Evolutionary conservation across 2,888 invertebrate species (phyloP).

Genomic region (Stenolophus ochropezus): DNA sequence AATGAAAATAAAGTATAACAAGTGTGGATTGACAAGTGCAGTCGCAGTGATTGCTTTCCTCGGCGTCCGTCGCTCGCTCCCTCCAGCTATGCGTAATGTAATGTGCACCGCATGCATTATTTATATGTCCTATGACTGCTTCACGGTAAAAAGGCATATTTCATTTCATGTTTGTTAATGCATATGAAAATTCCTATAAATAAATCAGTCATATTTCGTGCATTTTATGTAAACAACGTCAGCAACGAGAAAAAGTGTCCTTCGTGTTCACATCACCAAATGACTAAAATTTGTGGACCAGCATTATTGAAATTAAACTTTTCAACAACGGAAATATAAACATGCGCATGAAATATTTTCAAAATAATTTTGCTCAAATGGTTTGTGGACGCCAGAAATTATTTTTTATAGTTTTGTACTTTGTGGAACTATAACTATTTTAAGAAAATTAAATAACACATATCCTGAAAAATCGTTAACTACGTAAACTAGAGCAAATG

Average conservation of each 20-base stretch:
- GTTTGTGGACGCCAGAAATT: too few species aligned
- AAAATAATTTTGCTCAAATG: too few species aligned
- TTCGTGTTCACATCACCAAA: not conserved
- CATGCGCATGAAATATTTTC: too few species aligned
- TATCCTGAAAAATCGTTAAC: too few species aligned
- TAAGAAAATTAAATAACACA: too few species aligned
- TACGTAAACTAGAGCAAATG: too few species aligned
- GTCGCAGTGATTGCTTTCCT: conserved; percentile 50
- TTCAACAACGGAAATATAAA: too few species aligned
- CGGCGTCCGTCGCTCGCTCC: conserved; percentile 1
- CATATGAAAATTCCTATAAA: conserved; percentile 44
- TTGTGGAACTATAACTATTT: too few species aligned
- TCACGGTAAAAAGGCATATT: conserved; percentile 45
- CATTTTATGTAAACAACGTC: conserved; percentile 34
- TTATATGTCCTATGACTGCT: conserved; percentile 50
- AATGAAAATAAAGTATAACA: conserved; percentile 17
- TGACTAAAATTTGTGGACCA: not conserved
- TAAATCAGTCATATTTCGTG: conserved; percentile 44
- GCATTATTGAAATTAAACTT: not conserved
- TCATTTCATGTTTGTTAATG: conserved; percentile 45
- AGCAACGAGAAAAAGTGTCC: conserved; percentile 6
- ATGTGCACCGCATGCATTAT: conserved; percentile 58
- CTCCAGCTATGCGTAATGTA: conserved; percentile 49
- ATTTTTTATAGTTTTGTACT: too few species aligned
- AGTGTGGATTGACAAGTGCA: conserved; percentile 10